Conservation (phyloP, 2,888 invertebrate species). For the Tuta absoluta region DNA sequence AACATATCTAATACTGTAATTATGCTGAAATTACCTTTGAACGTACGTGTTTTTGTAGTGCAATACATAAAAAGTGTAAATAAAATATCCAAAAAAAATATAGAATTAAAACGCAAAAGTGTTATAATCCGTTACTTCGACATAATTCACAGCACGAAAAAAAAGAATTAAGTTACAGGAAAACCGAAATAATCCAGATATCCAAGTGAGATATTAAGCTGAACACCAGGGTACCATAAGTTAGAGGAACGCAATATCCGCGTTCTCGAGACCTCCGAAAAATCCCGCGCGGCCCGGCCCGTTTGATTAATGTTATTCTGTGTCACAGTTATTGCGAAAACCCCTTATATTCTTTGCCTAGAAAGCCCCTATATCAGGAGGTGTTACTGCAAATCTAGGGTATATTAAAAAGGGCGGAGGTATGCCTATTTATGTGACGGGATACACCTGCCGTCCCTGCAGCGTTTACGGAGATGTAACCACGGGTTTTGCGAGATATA, state of each 20-base stretch:
- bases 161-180: slow-evolving; percentile 10
- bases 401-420: slow-evolving; percentile 75
- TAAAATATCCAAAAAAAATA: no score
- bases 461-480: slow-evolving; percentile 41
- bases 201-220: slow-evolving; percentile 50
- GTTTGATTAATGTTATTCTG: slow-evolving; percentile 78
- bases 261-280: slow-evolving; percentile 44
- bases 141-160: background rate
- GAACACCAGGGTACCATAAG: slow-evolving; percentile 63
- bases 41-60: background rate
- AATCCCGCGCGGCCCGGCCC: slow-evolving; percentile 52
- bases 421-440: slow-evolving; percentile 66
- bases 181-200: slow-evolving; percentile 27
- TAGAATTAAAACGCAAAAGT: background rate
- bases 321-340: slow-evolving; percentile 73
- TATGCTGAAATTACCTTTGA: background rate
- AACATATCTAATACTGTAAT: background rate
- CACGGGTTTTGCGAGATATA: slow-evolving; percentile 36
- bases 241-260: slow-evolving; percentile 69
- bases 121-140: background rate
- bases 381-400: slow-evolving; percentile 78
- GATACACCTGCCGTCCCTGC: slow-evolving; percentile 58
- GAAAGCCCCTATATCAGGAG: slow-evolving; percentile 62
- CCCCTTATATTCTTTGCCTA: slow-evolving; percentile 56
- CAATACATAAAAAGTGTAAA: background rate